phyloP scores from a whole-genome alignment of 2,797 vertebrate genomes.

The Eulemur mongoz region DNA sequence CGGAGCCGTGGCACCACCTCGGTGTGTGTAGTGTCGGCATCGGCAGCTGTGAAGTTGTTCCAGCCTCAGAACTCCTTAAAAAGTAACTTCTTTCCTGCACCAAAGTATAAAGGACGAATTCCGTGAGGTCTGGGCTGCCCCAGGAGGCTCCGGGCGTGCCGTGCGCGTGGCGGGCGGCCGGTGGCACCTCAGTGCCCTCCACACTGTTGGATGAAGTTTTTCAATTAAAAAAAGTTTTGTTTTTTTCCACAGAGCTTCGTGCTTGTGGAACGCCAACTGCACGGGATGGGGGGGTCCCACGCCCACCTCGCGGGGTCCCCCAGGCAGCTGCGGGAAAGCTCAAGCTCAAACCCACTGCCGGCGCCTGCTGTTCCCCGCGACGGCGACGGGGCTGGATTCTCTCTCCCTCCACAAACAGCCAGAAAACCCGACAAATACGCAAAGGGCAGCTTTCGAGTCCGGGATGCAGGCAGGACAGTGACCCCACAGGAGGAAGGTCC shows the following conservation, averaged over 20 bases:
- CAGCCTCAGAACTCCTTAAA: not conserved
- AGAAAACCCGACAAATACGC: not conserved
- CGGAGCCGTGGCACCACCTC: fast-evolving
- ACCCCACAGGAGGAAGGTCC: not conserved
- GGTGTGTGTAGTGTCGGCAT: no score
- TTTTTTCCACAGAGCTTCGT: not conserved
- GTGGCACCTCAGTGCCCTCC: not conserved
- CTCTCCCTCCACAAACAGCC: not conserved
- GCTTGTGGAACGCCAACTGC: not conserved
- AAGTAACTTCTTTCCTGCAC: not conserved
- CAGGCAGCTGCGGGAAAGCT: not conserved
- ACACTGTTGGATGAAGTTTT: not conserved
- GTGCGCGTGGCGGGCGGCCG: not conserved
- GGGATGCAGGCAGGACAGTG: not conserved
- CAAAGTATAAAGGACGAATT: not conserved
- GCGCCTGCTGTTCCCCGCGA: no score
- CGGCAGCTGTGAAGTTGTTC: not conserved
- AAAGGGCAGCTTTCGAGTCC: not conserved
- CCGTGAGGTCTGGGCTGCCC: not conserved
- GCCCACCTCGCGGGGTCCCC: not conserved
- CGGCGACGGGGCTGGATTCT: not conserved
- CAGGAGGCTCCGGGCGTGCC: fast-evolving
- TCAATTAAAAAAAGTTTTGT: not conserved
- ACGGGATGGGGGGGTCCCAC: fast-evolving
- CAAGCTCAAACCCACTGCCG: not conserved